phyloP scores from a whole-genome alignment of 1,140 invertebrate genomes.

The Bombus ignitus region DNA sequence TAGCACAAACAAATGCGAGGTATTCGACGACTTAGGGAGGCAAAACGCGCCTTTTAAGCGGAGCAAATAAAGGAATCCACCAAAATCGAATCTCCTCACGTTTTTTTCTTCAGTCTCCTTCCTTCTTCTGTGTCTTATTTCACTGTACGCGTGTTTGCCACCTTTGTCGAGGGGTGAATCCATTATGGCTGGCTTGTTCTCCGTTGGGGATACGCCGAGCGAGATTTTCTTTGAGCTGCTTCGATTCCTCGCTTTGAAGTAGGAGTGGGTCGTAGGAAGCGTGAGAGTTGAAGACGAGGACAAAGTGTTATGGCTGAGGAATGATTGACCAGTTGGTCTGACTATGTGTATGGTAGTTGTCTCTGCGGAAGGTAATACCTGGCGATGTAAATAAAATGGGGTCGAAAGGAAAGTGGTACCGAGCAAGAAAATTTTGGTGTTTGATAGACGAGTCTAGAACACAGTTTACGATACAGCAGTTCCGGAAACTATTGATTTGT shows the following conservation, averaged over 20 bases:
- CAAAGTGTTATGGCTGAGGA: not conserved
- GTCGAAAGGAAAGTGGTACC: no score
- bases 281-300: rapidly evolving
- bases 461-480: no score
- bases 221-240: constrained; percentile 5
- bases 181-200: constrained; percentile 27
- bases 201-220: not conserved
- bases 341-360: no score
- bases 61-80: constrained; percentile 60
- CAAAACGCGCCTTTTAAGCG: constrained; percentile 40
- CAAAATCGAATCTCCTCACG: constrained; percentile 66
- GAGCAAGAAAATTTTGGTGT: no score
- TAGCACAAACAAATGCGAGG: constrained; percentile 6
- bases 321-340: no score
- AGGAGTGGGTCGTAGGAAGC: not conserved
- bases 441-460: no score
- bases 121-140: not conserved
- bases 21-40: not conserved
- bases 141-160: constrained; percentile 2
- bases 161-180: constrained; percentile 26
- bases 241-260: constrained; percentile 10
- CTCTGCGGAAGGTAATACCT: not conserved
- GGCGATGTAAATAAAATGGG: not conserved
- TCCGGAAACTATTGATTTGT: no score
- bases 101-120: not conserved